phyloP scores from a whole-genome alignment of 2,888 invertebrate species.

The Thymelicus sylvestris region DNA sequence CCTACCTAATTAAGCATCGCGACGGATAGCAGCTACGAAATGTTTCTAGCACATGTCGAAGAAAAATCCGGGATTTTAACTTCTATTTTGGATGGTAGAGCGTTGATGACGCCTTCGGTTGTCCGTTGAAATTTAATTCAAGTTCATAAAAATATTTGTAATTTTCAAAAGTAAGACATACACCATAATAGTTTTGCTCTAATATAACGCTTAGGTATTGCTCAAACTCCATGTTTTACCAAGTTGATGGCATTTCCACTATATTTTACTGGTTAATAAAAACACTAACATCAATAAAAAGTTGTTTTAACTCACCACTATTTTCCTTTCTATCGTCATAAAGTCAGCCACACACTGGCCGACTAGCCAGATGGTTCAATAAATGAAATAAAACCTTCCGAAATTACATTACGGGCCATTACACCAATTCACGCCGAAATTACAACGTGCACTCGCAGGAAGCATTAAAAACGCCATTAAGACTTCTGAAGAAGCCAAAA shows the following conservation, averaged over 20 bases:
- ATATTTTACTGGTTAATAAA: constrained; percentile 2
- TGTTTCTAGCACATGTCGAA: no score
- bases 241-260: neutral
- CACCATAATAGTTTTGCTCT: no score
- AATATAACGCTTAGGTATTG: no score
- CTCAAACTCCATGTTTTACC: no score
- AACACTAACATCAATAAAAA: constrained; percentile 19
- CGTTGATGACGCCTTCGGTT: no score
- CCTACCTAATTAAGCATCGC: no score
- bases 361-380: constrained; percentile 32
- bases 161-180: no score
- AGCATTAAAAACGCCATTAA: constrained; percentile 47
- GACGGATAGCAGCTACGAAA: no score
- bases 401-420: constrained; percentile 30
- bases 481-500: constrained; percentile 50
- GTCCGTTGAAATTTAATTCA: no score
- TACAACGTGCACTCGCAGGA: constrained; percentile 36
- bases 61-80: no score
- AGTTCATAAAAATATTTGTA: no score
- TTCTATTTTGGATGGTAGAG: no score
- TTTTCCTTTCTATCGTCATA: constrained; percentile 23
- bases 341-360: constrained; percentile 21
- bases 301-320: constrained; percentile 12
- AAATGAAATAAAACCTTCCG: constrained; percentile 35
- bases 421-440: constrained; percentile 35